These are phyloP conservation scores for Presbytis comata DNA, from an alignment of 2,797 vertebrate genomes.

Conservation along the genomic window DNA sequence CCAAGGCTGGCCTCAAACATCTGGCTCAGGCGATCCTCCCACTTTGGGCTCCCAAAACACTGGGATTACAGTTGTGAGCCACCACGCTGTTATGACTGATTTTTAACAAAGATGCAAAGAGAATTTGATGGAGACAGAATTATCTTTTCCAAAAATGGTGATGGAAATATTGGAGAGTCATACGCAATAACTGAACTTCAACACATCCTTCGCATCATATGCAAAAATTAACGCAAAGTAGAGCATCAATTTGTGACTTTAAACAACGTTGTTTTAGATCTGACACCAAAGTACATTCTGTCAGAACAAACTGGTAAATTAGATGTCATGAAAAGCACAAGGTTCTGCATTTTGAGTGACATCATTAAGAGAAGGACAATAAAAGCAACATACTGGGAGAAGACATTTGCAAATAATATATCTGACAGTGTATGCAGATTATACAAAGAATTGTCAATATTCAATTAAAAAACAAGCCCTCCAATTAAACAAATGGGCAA, in stretches of 20 bases:
- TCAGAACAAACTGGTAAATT: background rate
- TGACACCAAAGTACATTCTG: background rate
- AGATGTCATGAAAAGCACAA: background rate
- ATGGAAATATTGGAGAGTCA: too few relatives aligned
- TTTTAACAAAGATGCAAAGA: background rate
- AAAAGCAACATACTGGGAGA: background rate
- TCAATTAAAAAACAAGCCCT: background rate
- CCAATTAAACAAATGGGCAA: background rate
- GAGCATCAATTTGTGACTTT: background rate
- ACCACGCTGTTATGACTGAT: background rate
- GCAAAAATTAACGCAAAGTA: background rate
- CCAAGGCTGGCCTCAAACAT: background rate
- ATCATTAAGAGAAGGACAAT: background rate
- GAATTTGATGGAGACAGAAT: background rate
- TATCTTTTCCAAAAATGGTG: background rate
- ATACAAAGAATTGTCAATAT: background rate
- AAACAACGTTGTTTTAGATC: background rate
- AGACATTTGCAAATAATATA: background rate
- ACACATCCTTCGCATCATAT: too few relatives aligned
- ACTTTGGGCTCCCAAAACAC: background rate
- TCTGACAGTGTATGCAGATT: fast-evolving
- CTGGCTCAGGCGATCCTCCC: background rate
- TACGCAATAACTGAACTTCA: background rate
- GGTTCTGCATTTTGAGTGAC: too few relatives aligned
- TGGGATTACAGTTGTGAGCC: background rate